phyloP scores from a whole-genome alignment of 2,888 invertebrate genomes.

The Anorthoa munda region DNA sequence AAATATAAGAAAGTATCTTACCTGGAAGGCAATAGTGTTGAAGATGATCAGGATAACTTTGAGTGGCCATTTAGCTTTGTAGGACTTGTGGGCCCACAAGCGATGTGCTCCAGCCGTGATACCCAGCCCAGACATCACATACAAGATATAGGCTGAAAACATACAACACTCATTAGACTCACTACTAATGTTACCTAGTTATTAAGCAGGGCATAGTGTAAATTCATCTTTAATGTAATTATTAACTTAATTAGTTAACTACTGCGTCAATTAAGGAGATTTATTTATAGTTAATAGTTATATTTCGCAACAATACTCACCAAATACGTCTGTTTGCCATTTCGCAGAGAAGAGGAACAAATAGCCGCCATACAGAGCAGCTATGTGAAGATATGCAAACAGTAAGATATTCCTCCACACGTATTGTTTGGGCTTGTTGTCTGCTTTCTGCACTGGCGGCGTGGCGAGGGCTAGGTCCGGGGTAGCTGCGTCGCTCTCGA shows the following conservation, averaged over 20 bases:
- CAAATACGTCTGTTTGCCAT: constrained; percentile 93
- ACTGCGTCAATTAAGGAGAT: background rate
- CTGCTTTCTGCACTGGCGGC: constrained; percentile 87
- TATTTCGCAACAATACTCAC: constrained; percentile 88
- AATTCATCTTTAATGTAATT: background rate
- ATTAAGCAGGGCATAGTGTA: background rate
- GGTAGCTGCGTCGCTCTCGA: constrained; percentile 87
- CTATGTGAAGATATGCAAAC: constrained; percentile 94
- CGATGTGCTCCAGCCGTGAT: constrained; percentile 99
- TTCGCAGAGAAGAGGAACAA: constrained; percentile 94
- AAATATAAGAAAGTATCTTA: constrained; percentile 75
- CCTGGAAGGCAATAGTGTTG: constrained; percentile 98
- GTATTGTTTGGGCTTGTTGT: constrained; percentile 90
- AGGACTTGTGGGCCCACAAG: constrained; percentile 98
- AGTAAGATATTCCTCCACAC: constrained; percentile 97
- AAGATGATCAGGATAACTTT: constrained; percentile 94
- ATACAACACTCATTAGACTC: constrained; percentile 3
- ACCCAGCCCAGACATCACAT: constrained; percentile 95
- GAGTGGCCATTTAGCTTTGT: constrained; percentile 98
- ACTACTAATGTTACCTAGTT: background rate
- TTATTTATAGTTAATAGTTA: constrained; percentile 3
- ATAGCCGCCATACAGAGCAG: constrained; percentile 94
- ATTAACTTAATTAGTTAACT: background rate
- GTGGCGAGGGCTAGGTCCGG: constrained; percentile 84
- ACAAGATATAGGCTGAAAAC: constrained; percentile 93